These are phyloP conservation scores for Agrotis clavis DNA, from an alignment of 2,888 invertebrate species.

Conservation along the genomic window DNA sequence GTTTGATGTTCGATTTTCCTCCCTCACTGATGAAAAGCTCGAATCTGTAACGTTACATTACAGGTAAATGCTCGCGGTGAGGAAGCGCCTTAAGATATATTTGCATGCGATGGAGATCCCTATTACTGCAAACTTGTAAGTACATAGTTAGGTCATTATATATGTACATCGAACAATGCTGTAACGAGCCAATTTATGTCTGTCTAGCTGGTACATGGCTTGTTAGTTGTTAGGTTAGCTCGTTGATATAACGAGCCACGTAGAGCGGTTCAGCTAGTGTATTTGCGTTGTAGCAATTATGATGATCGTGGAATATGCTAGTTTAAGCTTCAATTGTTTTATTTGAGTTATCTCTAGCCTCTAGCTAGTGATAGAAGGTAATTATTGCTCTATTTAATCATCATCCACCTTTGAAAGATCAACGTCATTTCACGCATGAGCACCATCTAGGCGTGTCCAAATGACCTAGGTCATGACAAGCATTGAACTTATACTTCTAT, in stretches of 20 bases:
- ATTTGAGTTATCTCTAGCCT: neutral
- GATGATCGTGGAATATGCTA: neutral
- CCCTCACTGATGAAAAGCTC: too few species aligned
- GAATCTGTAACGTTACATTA: too few species aligned
- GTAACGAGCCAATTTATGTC: conserved; percentile 40
- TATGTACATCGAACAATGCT: conserved; percentile 16
- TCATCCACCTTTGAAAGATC: too few species aligned
- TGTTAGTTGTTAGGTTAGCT: conserved; percentile 24
- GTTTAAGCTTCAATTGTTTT: conserved; percentile 5
- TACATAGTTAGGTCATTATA: conserved; percentile 8
- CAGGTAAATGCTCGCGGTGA: too few species aligned
- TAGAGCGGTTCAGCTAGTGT: neutral
- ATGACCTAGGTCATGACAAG: neutral
- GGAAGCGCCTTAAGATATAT: neutral
- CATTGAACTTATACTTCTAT: neutral
- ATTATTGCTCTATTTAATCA: too few species aligned
- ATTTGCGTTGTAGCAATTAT: conserved; percentile 2
- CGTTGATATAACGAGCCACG: conserved; percentile 14
- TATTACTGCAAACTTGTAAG: conserved; percentile 2
- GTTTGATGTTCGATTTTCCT: too few species aligned
- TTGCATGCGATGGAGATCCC: neutral
- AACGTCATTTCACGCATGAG: neutral
- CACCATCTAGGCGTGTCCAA: neutral
- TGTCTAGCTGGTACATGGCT: neutral
- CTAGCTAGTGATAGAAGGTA: too few species aligned